A percentile compares a stretch with the other conserved stretches of the same genome.
These are phyloP conservation scores for Scomberomorus guttatus DNA, from an alignment of 2,797 vertebrate genomes.

Conservation along the genomic window DNA sequence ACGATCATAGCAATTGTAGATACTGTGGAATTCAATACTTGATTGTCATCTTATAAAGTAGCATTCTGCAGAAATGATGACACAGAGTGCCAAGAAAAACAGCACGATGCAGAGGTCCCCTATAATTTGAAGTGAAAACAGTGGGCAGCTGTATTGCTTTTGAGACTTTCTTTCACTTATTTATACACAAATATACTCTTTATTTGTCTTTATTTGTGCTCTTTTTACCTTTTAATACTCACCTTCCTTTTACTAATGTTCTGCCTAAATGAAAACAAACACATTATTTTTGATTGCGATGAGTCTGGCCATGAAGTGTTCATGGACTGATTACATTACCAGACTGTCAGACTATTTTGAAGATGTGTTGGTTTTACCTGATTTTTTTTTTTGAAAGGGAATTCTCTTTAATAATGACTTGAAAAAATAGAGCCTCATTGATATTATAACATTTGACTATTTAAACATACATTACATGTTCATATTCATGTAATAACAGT, in stretches of 20 bases:
- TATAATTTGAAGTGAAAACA: slow-evolving; percentile 18
- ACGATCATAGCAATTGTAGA: slow-evolving; percentile 37
- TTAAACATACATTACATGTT: no score
- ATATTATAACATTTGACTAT: no score
- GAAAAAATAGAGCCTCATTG: no score
- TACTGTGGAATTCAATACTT: slow-evolving; percentile 31
- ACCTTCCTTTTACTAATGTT: neutral
- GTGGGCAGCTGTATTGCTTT: neutral
- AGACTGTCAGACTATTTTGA: no score
- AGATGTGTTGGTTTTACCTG: no score
- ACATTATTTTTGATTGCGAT: neutral
- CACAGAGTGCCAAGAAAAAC: slow-evolving; percentile 19
- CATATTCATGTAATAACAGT: no score
- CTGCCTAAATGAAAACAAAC: neutral
- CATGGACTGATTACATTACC: no score
- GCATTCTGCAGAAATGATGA: slow-evolving; percentile 23
- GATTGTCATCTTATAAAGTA: slow-evolving; percentile 35
- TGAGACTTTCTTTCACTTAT: neutral
- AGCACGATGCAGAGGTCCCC: neutral
- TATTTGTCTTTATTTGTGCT: neutral
- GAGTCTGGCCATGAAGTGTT: no score
- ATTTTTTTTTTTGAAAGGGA: no score
- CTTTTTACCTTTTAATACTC: neutral
- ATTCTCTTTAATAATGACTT: no score
- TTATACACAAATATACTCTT: neutral